phyloP scores from a whole-genome alignment of 2,888 invertebrate genomes.

The Agrotis puta region DNA sequence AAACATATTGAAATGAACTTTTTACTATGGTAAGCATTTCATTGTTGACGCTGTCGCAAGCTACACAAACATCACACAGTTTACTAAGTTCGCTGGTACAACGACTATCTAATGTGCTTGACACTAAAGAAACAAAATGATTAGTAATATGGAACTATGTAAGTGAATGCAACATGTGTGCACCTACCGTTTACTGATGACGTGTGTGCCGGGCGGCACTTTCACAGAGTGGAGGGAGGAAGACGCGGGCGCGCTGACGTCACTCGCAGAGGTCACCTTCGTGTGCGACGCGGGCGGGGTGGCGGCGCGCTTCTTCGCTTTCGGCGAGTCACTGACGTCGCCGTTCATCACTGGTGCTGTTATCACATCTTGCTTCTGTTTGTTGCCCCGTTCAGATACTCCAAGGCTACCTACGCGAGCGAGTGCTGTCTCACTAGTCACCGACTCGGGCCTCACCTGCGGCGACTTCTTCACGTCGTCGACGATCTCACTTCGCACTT shows the following conservation, averaged over 20 bases:
- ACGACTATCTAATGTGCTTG: not conserved
- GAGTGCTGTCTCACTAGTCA: not conserved
- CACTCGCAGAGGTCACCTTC: too few species aligned
- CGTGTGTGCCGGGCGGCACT: constrained; percentile 2
- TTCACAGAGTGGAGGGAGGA: not conserved
- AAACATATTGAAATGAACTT: too few species aligned
- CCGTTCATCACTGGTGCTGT: not conserved
- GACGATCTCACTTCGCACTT: not conserved
- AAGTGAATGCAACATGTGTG: not conserved
- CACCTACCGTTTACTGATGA: constrained; percentile 46
- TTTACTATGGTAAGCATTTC: not conserved
- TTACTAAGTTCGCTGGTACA: not conserved
- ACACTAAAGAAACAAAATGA: not conserved
- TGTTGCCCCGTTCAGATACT: constrained; percentile 7
- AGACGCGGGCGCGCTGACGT: too few species aligned
- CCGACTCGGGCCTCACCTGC: not conserved
- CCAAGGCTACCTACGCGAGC: not conserved
- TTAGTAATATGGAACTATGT: not conserved
- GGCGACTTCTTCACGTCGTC: not conserved
- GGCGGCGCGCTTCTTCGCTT: not conserved
- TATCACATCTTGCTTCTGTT: not conserved
- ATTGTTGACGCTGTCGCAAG: constrained; percentile 14
- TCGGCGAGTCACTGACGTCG: not conserved
- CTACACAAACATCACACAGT: not conserved
- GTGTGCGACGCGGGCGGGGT: too few species aligned